phyloP scores from a whole-genome alignment of 30 jellyfish, hydroid and myxozoan genomes.

The Catostylus mosaicus region DNA sequence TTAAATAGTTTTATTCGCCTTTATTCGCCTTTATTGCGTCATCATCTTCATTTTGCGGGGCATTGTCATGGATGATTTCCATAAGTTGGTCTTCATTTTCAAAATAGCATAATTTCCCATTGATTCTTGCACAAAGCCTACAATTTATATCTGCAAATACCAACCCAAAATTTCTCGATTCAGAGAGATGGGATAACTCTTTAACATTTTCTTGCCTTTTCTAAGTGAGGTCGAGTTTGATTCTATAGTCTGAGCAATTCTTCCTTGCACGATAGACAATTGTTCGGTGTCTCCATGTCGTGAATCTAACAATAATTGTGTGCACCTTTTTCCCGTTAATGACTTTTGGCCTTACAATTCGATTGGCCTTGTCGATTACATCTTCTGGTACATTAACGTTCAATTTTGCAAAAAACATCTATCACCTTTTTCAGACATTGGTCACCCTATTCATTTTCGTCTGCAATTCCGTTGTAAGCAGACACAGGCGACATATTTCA shows the following conservation, averaged over 20 bases:
- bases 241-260: neutral
- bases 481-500: conserved; percentile 24
- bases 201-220: conserved; percentile 14
- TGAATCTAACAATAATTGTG: conserved; percentile 18
- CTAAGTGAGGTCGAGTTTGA: neutral
- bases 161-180: neutral
- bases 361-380: conserved; percentile 16
- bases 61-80: conserved; percentile 5
- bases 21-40: too few relatives aligned
- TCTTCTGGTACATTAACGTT: neutral
- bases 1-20: too few relatives aligned
- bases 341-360: conserved; percentile 15
- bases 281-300: neutral
- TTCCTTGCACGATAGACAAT: conserved; percentile 13
- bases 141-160: conserved; percentile 15
- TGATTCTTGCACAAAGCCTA: conserved; percentile 26
- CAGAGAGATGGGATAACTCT: neutral
- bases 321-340: neutral
- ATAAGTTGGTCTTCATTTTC: conserved; percentile 13
- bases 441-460: neutral
- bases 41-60: conserved; percentile 15
- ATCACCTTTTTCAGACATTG: neutral
- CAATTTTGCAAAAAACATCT: neutral
- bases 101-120: conserved; percentile 1
- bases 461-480: conserved; percentile 7